Percentiles rank a stretch among this genome's conserved stretches.
Evolutionary conservation across 1,140 invertebrate genomes (phyloP).

Genomic region (Drosophila santomea): DNA sequence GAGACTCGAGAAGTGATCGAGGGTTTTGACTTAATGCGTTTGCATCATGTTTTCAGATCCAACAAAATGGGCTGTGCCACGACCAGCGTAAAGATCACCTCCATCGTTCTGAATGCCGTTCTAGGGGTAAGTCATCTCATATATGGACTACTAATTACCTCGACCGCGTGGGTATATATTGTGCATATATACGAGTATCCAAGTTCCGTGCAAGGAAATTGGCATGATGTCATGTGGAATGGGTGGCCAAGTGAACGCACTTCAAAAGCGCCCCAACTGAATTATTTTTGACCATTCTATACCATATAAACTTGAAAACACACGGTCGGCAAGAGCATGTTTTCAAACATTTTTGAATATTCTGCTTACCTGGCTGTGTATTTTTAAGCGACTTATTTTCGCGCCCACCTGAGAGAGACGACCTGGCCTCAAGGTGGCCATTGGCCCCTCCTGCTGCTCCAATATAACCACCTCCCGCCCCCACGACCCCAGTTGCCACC

Average conservation of each 20-base stretch:
- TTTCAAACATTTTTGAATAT: conserved; percentile 8
- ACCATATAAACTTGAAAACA: conserved; percentile 10
- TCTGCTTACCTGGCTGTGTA: conserved; percentile 39
- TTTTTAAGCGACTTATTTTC: conserved; percentile 64
- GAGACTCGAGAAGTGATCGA: conserved; percentile 12
- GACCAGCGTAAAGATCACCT: conserved; percentile 71
- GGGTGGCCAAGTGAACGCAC: conserved; percentile 36
- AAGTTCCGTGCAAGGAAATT: conserved; percentile 32
- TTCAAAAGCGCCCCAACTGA: conserved; percentile 35
- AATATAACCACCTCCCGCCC: neutral
- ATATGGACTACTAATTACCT: conserved; percentile 32
- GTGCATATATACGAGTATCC: conserved; percentile 6
- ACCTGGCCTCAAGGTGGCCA: conserved; percentile 29
- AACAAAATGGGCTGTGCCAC: conserved; percentile 76
- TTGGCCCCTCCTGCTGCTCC: neutral
- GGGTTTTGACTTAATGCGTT: conserved; percentile 11
- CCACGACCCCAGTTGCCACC: neutral
- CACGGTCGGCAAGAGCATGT: conserved; percentile 9
- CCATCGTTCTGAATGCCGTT: conserved; percentile 70
- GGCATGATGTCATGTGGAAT: conserved; percentile 45
- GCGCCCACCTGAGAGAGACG: conserved; percentile 37
- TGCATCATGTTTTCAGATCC: conserved; percentile 29
- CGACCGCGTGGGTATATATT: conserved; percentile 5
- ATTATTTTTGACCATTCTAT: conserved; percentile 44
- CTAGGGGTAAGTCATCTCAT: conserved; percentile 74